Evolutionary conservation across 1,140 invertebrate species (phyloP), one percentile per base, ranked within the genome.

Genomic region (Hypothenemus hampei): DNA sequence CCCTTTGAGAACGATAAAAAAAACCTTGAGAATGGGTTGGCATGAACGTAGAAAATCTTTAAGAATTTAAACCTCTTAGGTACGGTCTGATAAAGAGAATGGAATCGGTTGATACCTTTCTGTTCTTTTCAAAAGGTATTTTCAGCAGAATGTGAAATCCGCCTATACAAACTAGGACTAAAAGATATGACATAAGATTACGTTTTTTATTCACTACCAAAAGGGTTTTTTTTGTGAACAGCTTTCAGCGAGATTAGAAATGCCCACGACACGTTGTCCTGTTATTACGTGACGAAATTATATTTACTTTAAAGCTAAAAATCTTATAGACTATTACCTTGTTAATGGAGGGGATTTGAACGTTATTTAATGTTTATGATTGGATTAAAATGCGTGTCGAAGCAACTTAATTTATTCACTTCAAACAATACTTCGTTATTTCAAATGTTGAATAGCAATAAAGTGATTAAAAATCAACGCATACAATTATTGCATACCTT

Each of bases 31-130:
- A 48, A 48, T 48, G 33, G 46, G 46, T 48, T 48, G 19, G 15
- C n/a, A 16, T 37, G 44, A 15, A 46, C 26, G 23, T 31, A 31
- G 18, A 20, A 46, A 46, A 35, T 48, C 46, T 48, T 48, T 36
- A 50, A 40, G 37, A 50, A 40, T 40, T 50, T 50, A 50, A 50
- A 50, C 48, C 48, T 50, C 48, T 50, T 50, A 50, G 36, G 22
- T 22, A 36, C 31, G 48, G 37, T 26, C 48, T 50, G 48, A 50
- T 40, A 41, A 40, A 40, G 48, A 40, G 48, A 29, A 50, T 40
- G 36, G 37, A 48, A 35, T 48, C 31, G 46, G 46, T 36, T 37
- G 46, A 48, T 48, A 37, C 46, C 29, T 22, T 36, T 36, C 4
- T 19, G 44, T 36, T 48, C 20, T 36, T 19, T 21, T 36, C 35